Base-by-base conservation (phyloP, 2,888 invertebrate genomes). In the Pheosia tremula region DNA sequence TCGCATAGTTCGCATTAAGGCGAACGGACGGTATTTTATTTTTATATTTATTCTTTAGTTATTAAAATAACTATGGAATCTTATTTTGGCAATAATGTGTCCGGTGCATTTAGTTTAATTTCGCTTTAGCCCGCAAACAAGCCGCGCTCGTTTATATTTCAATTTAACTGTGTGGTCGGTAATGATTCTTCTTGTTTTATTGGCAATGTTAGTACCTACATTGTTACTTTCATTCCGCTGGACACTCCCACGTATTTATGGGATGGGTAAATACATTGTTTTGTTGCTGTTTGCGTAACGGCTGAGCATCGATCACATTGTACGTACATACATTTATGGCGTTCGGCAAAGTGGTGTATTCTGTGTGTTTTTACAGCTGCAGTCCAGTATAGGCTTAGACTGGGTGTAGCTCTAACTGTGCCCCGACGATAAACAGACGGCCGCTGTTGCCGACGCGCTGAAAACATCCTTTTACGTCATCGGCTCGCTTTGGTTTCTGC, bases 381-480 rank as follows among this genome's bases (percentile, higher is more conserved):
- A 91, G 79, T 86, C 85, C 82, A 81, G 83, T 84, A 84, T 85
- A 87, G 88, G 82, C 86, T 75, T 82, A 83, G 86, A 80, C 84
- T 84, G 82, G 83, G 81, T 85, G 82, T 87, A 88, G 89, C 83
- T 90, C 84, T 89, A 87, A 89, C 90, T 89, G 88, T 84, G 84
- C 76, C 80, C 82, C 79, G 91, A 93, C 91, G 90, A 90, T 91
- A 93, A 93, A 91, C 93, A 93, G 93, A 90, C 91, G 86, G 86
- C 86, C 83, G 81, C 84, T 79, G 85, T 87, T 89, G 85, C 91
- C 85, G 88, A 84, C 85, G 83, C 84, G 91, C 88, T 90, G 91
- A 92, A 93, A 92, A 93, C 93, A 93, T 93, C 93, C 93, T 93
- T 93, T 93, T 93, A 92, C 93, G 92, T 93, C 92, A 93, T 90